Conservation (phyloP, 2,797 vertebrate genomes). For the Anabacerthia variegaticeps region DNA sequence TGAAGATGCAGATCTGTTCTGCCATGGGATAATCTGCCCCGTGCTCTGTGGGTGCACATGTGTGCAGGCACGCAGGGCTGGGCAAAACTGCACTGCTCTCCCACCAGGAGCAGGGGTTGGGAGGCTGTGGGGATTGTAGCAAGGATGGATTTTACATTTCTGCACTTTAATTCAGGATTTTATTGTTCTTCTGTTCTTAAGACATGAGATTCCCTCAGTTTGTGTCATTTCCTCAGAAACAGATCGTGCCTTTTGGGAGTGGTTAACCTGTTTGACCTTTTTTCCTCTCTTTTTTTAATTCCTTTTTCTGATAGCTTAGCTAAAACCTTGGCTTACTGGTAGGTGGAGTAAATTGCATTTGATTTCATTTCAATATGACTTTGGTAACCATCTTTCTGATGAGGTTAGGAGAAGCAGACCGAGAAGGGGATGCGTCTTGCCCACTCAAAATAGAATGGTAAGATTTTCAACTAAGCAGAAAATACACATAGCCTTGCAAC, state of each 20-base stretch:
- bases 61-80: not conserved
- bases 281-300: too few relatives aligned
- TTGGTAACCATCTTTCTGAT: not conserved
- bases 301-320: not conserved
- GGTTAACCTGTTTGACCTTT: not conserved
- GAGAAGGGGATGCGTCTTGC: not conserved
- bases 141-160: not conserved
- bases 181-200: not conserved
- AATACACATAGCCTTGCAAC: not conserved
- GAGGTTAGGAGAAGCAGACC: not conserved
- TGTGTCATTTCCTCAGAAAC: not conserved
- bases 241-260: not conserved
- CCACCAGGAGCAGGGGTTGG: rapidly evolving
- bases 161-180: not conserved
- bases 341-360: not conserved
- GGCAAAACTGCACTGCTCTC: not conserved
- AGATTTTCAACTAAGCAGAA: not conserved
- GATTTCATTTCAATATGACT: not conserved
- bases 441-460: not conserved
- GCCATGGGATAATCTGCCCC: not conserved
- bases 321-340: not conserved
- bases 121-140: not conserved
- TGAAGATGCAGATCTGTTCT: not conserved
- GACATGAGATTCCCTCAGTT: not conserved
- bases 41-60: not conserved